Base-by-base conservation (phyloP, 1,140 invertebrate genomes). In the Hylaeus anthracinus region DNA sequence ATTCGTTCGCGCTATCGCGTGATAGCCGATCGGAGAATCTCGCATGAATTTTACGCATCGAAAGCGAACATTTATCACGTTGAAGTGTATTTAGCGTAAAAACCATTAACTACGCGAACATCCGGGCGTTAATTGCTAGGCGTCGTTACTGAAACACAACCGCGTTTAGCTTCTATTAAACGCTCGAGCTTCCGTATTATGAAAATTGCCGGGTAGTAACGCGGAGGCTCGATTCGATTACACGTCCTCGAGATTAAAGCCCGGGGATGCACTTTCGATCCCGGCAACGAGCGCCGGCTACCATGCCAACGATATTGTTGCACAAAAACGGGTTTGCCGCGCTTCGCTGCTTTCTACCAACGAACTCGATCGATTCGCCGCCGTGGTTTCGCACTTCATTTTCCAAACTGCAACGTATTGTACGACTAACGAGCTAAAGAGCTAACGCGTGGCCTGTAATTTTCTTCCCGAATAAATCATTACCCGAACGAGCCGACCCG, bases 301-400 rank as follows among this genome's bases (percentile, higher is more conserved):
- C 72, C 83, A 79, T 9, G 58, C n/a, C 55, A 58, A 48, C 61
- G 64, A 80, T 60, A 84, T 84, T 83, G 82, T 84, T 85, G 70
- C 83, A 65, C 64, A 80, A 67, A 79, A 55, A 84, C 76, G 56
- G 56, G 69, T 73, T 78, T 65, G 76, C 82, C 61, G 82, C 75
- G 83, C 56, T 78, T 79, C 75, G 76, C 67, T 84, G 83, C 82
- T 61, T 80, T 85, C 79, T 63, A 79, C 70, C 69, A 48, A 6
- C 70, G 56, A 70, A 74, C 81, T 56, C 60, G 70, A 60, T 70
- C 66, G 81, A 67, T 78, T 56, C 37, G 45, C 58, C 3, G 5
- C 26, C 63, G n/a, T 71, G 66, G 45, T 70, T 77, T 77, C 66
- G 55, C 75, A 61, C 75, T 60, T 77, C 56, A 70, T 70, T 77